Base-by-base conservation (phyloP, 2,888 invertebrate species). In the Spodoptera picta region DNA sequence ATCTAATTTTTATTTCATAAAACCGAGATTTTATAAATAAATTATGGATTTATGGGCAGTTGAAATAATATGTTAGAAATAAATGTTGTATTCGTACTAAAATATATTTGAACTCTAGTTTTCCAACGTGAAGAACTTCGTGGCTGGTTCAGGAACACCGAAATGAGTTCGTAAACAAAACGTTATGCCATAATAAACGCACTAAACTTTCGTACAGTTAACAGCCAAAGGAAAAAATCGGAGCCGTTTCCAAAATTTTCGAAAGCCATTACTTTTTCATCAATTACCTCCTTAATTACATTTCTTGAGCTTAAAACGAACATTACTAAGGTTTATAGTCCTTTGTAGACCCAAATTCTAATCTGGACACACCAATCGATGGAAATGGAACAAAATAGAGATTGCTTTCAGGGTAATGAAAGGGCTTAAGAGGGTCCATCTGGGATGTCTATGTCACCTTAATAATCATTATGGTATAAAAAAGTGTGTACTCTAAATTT, bases 341-440 rank as follows among this genome's bases (percentile, higher is more conserved):
- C 78, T 80, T 80, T 78, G 77, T 79, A 82, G 83, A 79, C 79
- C 82, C 81, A 76, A 85, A 83, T 82, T 84, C 84, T 85, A 88
- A 87, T 89, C 88, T 87, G 77, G 83, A 83, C 69, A 77, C 80
- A 77, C 77, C 83, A 81, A 88, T 89, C 87, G 84, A 89, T 87
- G 80, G 75, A 74, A 88, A 87, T 82, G 82, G 81, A 74, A 81
- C 83, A 82, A 87, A 85, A 87, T 87, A 85, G 83, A 87, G 85
- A 89, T 88, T 89, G 84, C 87, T 87, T 88, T 88, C 80, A 84
- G 77, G 83, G 83, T 88, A 88, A 90, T 89, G 85, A 88, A 85
- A 83, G 83, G 79, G 81, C 84, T 88, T 85, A 85, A 83, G 85
- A 86, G 86, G 88, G 88, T 85, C 85, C 83, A 82, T 1, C 19